Evolutionary conservation across 2,797 vertebrate species (phyloP).

Genomic region (Pantherophis vulpinus): DNA sequence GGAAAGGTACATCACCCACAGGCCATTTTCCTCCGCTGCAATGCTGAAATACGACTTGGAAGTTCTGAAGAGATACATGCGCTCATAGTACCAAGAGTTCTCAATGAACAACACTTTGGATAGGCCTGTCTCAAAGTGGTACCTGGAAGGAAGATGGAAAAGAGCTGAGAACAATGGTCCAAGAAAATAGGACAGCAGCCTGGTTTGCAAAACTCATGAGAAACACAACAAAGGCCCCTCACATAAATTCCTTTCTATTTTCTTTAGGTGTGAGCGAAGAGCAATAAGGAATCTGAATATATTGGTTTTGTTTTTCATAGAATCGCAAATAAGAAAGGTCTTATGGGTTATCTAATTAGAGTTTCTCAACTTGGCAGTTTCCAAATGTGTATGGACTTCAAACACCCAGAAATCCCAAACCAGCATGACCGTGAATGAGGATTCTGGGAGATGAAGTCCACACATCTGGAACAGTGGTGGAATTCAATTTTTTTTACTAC

Average conservation of each 20-base stretch:
- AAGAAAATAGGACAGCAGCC: background rate
- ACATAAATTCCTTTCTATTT: background rate
- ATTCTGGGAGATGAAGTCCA: background rate
- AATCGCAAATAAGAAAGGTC: background rate
- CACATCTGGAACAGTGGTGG: background rate
- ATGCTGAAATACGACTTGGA: slow-evolving; percentile 97
- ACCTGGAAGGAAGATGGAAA: slow-evolving; percentile 68
- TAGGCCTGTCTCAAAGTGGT: slow-evolving; percentile 75
- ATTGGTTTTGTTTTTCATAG: background rate
- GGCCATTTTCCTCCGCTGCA: slow-evolving; percentile 86
- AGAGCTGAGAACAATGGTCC: background rate
- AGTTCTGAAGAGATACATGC: slow-evolving; percentile 88
- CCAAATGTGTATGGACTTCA: background rate
- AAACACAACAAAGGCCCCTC: background rate
- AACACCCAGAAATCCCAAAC: background rate
- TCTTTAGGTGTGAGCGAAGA: background rate
- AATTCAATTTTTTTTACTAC: too few relatives aligned
- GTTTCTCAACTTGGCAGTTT: background rate
- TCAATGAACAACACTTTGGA: slow-evolving; percentile 75
- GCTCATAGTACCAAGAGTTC: slow-evolving; percentile 82
- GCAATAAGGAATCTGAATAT: too few relatives aligned
- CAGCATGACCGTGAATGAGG: background rate
- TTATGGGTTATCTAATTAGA: background rate
- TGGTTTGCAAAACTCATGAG: background rate
- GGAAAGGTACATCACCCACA: slow-evolving; percentile 94